Percentiles rank a stretch among this genome's conserved stretches.
phyloP scores from a whole-genome alignment of 92 coral and sea anemone species.

The Palythoa caribaeorum region DNA sequence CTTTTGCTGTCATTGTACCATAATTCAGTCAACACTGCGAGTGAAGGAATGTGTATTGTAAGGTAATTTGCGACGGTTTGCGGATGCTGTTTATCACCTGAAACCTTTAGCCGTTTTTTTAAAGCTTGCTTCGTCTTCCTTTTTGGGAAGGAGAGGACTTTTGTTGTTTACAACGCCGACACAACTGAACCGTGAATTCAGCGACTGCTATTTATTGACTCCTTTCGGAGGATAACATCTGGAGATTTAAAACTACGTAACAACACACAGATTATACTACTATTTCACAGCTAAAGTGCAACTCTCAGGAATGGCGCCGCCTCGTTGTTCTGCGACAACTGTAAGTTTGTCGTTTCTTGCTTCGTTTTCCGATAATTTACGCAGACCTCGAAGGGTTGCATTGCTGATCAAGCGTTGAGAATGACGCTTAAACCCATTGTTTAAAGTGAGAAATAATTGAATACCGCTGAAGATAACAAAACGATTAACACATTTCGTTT shows the following conservation, averaged over 20 bases:
- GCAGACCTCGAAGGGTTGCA: not conserved
- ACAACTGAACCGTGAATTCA: not conserved
- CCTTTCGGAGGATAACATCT: not conserved
- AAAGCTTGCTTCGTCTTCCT: not conserved
- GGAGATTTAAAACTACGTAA: constrained; percentile 13
- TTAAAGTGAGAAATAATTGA: constrained; percentile 21
- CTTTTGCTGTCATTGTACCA: constrained; percentile 24
- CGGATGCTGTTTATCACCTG: not conserved
- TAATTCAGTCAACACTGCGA: constrained; percentile 1
- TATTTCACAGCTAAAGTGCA: not conserved
- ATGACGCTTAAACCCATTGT: constrained; percentile 24
- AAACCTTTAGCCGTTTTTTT: not conserved
- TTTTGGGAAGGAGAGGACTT: not conserved
- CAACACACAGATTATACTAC: not conserved
- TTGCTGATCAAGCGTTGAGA: not conserved
- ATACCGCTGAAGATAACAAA: constrained; percentile 16
- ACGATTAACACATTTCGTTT: not conserved
- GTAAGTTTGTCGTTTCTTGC: constrained; percentile 24
- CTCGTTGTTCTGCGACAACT: not conserved
- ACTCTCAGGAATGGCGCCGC: constrained; percentile 10
- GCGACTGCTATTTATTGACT: not conserved
- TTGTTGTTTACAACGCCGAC: not conserved
- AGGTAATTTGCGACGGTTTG: not conserved
- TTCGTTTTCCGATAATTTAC: not conserved
- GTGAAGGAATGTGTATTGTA: constrained; percentile 29